Evolutionary conservation across 2,888 invertebrate genomes (phyloP).

Genomic region (Blomia tropicalis): DNA sequence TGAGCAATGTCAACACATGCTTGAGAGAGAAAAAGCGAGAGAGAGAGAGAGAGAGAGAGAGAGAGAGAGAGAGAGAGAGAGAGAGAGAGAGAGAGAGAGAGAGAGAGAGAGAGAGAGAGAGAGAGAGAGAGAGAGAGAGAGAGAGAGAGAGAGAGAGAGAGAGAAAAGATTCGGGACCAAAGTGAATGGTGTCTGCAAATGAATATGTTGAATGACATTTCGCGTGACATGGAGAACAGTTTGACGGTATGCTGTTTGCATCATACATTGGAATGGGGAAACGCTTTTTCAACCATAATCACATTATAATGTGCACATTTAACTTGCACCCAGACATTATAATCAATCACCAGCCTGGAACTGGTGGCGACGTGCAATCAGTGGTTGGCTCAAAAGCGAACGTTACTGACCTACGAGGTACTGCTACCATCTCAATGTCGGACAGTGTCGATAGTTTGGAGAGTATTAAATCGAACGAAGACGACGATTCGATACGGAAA

Average conservation of each 20-base stretch:
- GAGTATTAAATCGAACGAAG: slow-evolving; percentile 17
- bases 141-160: no score
- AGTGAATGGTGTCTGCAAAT: not conserved
- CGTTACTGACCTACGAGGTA: not conserved
- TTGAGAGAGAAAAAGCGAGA: not conserved
- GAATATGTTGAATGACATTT: not conserved
- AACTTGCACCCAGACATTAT: slow-evolving; percentile 6
- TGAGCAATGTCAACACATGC: not conserved
- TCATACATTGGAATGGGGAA: not conserved
- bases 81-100: no score
- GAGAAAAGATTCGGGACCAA: no score
- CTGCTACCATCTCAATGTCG: slow-evolving; percentile 9
- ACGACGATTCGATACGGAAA: slow-evolving; percentile 8
- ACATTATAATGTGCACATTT: not conserved
- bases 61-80: no score
- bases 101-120: no score
- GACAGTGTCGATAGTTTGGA: slow-evolving; percentile 16
- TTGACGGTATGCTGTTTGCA: not conserved
- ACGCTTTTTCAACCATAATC: no score
- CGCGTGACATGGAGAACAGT: slow-evolving; percentile 5
- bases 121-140: no score
- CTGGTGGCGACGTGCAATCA: not conserved
- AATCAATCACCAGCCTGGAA: slow-evolving; percentile 6
- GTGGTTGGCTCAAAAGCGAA: not conserved
- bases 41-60: no score